Conservation (phyloP, 2,888 invertebrate genomes). For the Herminia tarsipennalis region DNA sequence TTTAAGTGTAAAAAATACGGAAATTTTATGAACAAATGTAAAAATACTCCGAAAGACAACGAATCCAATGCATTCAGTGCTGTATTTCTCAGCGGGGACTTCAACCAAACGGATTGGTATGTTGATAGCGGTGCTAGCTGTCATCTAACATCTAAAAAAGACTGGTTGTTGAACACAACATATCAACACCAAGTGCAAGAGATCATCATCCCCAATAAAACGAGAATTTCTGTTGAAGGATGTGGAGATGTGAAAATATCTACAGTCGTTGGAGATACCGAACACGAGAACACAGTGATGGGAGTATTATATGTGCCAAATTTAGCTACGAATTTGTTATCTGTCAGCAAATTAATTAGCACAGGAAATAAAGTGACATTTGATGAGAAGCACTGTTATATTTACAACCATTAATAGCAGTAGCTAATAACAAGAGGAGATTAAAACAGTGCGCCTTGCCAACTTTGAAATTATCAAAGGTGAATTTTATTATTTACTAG, state of each 20-base stretch:
- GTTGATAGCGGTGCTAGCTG: slow-evolving; percentile 13
- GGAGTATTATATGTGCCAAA: slow-evolving; percentile 14
- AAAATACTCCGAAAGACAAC: not conserved
- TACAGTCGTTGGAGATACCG: slow-evolving; percentile 11
- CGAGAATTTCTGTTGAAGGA: slow-evolving; percentile 6
- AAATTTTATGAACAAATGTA: too few relatives aligned
- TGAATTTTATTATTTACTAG: too few relatives aligned
- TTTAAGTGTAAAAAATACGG: too few relatives aligned
- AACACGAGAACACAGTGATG: slow-evolving; percentile 12
- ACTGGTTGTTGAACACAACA: slow-evolving; percentile 7
- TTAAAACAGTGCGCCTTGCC: too few relatives aligned
- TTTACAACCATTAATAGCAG: slow-evolving; percentile 9
- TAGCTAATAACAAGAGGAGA: slow-evolving; percentile 10
- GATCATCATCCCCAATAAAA: slow-evolving; percentile 8
- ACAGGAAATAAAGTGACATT: slow-evolving; percentile 18
- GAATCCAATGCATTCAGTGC: not conserved
- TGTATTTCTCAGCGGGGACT: slow-evolving; percentile 4
- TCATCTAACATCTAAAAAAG: slow-evolving; percentile 1
- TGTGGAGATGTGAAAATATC: slow-evolving; percentile 14
- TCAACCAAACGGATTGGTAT: slow-evolving; percentile 6
- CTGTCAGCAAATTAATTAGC: not conserved
- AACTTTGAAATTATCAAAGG: too few relatives aligned
- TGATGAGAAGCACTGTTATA: slow-evolving; percentile 4
- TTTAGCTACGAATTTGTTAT: slow-evolving; percentile 8
- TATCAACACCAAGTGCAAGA: slow-evolving; percentile 12